A percentile compares a stretch with the other conserved stretches of the same genome.
phyloP scores from a whole-genome alignment of 2,888 invertebrate genomes.

The Euplagia quadripunctaria region DNA sequence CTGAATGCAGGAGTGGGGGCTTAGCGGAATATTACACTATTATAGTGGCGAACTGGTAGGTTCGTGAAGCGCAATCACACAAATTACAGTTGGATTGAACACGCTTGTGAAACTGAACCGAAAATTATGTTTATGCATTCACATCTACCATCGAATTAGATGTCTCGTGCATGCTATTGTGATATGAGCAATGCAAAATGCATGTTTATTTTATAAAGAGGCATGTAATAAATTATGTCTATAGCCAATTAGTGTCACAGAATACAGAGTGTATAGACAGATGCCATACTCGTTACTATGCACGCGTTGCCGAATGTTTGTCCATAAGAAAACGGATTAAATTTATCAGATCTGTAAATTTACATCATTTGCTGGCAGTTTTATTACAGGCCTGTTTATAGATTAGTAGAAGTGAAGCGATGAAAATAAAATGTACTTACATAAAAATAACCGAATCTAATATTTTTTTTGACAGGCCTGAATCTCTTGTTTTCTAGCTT shows the following conservation, averaged over 20 bases:
- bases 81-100: slow-evolving; percentile 42
- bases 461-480: too few species aligned
- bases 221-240: neutral
- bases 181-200: neutral
- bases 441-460: too few species aligned
- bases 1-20: slow-evolving; percentile 16
- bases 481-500: neutral
- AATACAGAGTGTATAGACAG: neutral
- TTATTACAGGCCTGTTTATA: too few species aligned
- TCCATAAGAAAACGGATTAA: neutral
- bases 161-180: neutral
- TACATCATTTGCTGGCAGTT: too few species aligned
- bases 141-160: slow-evolving; percentile 17
- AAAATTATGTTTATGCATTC: slow-evolving; percentile 38
- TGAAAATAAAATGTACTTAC: too few species aligned
- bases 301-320: neutral
- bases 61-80: slow-evolving; percentile 40
- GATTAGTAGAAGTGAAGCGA: too few species aligned
- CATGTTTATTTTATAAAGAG: neutral
- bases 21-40: slow-evolving; percentile 44
- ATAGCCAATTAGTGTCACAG: too few species aligned
- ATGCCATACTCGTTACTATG: neutral
- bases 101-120: slow-evolving; percentile 32
- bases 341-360: too few species aligned
- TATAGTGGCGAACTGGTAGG: slow-evolving; percentile 31